phyloP scores from a whole-genome alignment of 2,797 vertebrate genomes.

The Poecilia picta region DNA sequence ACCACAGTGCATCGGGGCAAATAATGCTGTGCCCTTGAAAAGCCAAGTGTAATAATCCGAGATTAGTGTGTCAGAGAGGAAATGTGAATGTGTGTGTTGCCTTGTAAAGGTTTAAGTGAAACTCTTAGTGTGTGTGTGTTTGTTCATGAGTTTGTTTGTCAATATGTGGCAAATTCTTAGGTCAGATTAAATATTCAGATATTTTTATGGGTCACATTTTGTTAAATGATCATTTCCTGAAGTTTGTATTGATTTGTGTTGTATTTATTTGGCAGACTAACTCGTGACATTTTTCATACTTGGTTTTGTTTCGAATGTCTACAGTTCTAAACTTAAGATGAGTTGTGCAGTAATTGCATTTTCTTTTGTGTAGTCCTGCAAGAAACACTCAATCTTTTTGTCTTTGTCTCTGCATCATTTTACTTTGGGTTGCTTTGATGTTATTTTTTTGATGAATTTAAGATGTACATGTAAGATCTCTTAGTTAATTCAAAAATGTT shows the following conservation, averaged over 20 bases:
- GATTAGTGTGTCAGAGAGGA: conserved; percentile 61
- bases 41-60: conserved; percentile 70
- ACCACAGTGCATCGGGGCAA: conserved; percentile 59
- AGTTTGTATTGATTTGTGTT: not conserved
- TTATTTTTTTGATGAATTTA: not conserved
- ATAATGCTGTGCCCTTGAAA: conserved; percentile 73
- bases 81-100: conserved; percentile 33
- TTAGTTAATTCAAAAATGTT: conserved; percentile 1
- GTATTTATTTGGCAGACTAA: not conserved
- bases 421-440: not conserved
- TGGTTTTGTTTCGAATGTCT: not conserved
- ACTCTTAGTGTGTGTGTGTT: not conserved
- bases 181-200: conserved; percentile 13
- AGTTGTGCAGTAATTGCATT: not conserved
- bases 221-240: conserved; percentile 3
- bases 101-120: conserved; percentile 20
- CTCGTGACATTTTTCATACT: not conserved
- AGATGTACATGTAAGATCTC: not conserved
- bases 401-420: conserved; percentile 3
- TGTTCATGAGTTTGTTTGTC: conserved; percentile 1
- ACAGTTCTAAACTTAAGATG: not conserved
- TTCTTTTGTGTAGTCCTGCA: not conserved
- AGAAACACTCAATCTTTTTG: not conserved
- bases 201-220: conserved; percentile 13
- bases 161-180: conserved; percentile 3